Evolutionary conservation across 35 echinoderm and acorn worm species (phyloP).

Genomic region (Diadema setosum): DNA sequence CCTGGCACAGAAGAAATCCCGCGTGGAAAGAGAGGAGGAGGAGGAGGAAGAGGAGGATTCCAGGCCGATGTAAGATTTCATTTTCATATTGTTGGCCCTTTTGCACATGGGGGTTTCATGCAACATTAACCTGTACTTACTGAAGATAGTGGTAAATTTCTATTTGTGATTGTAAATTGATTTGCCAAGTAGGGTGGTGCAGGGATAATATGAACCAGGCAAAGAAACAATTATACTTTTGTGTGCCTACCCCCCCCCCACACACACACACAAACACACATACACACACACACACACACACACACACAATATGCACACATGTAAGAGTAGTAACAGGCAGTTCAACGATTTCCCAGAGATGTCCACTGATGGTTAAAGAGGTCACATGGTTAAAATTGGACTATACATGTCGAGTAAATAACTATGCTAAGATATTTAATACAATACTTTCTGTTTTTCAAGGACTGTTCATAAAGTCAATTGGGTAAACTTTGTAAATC

Average conservation of each 20-base stretch:
- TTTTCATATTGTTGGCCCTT: background rate
- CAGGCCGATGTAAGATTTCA: background rate
- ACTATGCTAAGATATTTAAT: no score
- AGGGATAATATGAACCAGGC: no score
- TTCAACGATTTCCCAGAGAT: no score
- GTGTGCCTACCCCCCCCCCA: background rate
- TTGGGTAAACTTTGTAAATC: no score
- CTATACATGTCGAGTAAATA: no score
- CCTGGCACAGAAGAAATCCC: constrained; percentile 23
- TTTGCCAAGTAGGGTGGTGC: background rate
- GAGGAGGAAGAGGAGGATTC: background rate
- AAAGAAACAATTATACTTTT: background rate
- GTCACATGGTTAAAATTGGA: no score
- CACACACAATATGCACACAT: no score
- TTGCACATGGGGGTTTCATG: background rate
- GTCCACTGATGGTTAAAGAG: no score
- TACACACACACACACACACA: no score
- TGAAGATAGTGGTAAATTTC: background rate
- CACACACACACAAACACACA: no score
- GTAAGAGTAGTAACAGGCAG: background rate
- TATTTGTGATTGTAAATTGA: background rate
- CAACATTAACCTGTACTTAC: background rate
- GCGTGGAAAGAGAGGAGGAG: background rate
- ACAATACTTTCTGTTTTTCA: no score
- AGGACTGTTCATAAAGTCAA: no score